Evolutionary conservation across 2,888 invertebrate genomes (phyloP), one percentile per base, ranked within the genome.

Genomic region (Gastrophysa polygoni): DNA sequence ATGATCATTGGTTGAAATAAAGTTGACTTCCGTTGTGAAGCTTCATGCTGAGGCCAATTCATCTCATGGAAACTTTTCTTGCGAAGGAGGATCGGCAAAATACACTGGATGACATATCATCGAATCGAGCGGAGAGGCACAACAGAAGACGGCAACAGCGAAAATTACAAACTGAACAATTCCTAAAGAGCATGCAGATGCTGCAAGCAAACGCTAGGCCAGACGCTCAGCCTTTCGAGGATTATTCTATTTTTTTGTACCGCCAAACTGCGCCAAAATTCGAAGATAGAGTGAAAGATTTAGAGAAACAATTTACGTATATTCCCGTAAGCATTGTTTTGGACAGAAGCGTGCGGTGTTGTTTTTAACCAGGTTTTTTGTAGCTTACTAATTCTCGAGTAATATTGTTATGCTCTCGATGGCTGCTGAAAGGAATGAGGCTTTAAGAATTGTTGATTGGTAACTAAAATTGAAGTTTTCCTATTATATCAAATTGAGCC

Each of bases 141-240:
- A 85, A 85, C 78, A 86, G 86, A 73, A 84, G 89, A 44, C 85
- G 88, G 66, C 86, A 88, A 76, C 86, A 89, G 66, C 88, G 92
- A 71, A 89, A 90, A 74, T 88, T 89, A 82, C 89, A 89, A 74
- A 92, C 91, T 48, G 88, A 92, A 71, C 92, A 92, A 76, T 93
- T 94, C 81, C 84, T 88, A 81, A 93, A 92, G 82, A 93, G 93
- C 79, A 85, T 94, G 82, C 91, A 91, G 81, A 91, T 94, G 90
- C 82, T 94, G 73, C 91, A 92, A 74, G 88, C 90, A 1, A 93
- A 92, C 79, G 89, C 88, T 50, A 86, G 89, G 64, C 83, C 85
- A 55, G 86, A 87, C 51, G 82, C 83, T 57, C 82, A 82, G 68
- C 89, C 91, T 63, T 87, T 92, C 76, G 91, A 93, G 82, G 91